Conservation (phyloP, 2,888 invertebrate species). For the Megaustenia siamemsis region DNA sequence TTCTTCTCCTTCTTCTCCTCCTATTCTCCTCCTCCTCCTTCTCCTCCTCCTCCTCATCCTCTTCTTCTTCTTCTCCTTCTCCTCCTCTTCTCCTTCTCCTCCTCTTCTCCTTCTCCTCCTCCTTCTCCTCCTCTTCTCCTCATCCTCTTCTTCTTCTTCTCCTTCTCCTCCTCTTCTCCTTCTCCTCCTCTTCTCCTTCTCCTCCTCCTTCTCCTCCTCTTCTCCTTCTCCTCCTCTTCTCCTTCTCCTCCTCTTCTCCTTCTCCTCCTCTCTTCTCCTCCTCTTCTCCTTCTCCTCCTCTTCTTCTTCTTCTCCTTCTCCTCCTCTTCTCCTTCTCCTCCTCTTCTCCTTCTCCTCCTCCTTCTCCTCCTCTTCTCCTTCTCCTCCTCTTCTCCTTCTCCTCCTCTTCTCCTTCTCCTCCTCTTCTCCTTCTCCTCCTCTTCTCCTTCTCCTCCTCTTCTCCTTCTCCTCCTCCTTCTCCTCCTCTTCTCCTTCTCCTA, state of each 20-base stretch:
- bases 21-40: too few relatives aligned
- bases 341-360: neutral
- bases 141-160: too few relatives aligned
- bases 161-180: neutral
- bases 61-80: too few relatives aligned
- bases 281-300: neutral
- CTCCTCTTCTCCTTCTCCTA: too few relatives aligned
- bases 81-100: neutral
- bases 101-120: neutral
- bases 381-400: too few relatives aligned
- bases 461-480: too few relatives aligned
- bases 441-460: too few relatives aligned
- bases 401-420: too few relatives aligned
- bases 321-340: neutral
- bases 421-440: too few relatives aligned
- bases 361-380: neutral
- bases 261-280: neutral
- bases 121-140: too few relatives aligned
- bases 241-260: neutral
- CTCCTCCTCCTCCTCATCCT: too few relatives aligned
- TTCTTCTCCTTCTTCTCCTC: too few relatives aligned
- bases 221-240: constrained; percentile 1
- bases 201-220: constrained; percentile 14
- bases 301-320: neutral
- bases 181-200: neutral